These are phyloP conservation scores for Stegodyphus mimosarum DNA, from an alignment of 1,140 invertebrate species.

Conservation along the genomic window DNA sequence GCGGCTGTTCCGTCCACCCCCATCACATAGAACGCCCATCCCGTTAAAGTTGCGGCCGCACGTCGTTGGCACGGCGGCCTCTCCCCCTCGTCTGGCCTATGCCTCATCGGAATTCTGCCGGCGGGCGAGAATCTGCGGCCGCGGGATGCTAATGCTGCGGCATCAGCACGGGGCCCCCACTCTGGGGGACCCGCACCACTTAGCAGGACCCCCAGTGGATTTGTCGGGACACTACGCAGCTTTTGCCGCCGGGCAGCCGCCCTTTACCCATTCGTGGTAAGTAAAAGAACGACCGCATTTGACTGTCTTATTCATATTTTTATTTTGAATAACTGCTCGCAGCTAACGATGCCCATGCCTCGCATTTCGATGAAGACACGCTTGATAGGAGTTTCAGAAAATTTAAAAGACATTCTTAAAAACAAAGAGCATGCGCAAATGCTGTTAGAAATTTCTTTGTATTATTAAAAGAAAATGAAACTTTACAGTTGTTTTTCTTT, in stretches of 20 bases:
- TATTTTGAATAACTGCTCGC: background rate
- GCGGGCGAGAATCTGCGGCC: background rate
- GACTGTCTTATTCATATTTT: too few species aligned
- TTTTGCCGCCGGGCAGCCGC: slow-evolving; percentile 47
- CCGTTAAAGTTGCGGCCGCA: background rate
- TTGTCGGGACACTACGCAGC: slow-evolving; percentile 49
- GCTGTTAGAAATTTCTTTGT: too few species aligned
- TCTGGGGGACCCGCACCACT: slow-evolving; percentile 46
- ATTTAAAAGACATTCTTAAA: too few species aligned
- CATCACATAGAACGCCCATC: slow-evolving; percentile 28
- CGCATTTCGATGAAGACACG: background rate
- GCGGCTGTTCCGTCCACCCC: slow-evolving; percentile 1
- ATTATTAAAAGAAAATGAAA: too few species aligned
- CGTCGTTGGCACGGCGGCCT: background rate
- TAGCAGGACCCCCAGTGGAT: slow-evolving; percentile 40
- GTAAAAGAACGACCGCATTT: background rate
- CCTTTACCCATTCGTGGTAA: slow-evolving; percentile 60
- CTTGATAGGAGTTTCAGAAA: too few species aligned
- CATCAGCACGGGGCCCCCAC: slow-evolving; percentile 22
- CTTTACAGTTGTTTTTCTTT: too few species aligned
- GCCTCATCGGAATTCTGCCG: background rate
- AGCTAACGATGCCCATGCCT: too few species aligned
- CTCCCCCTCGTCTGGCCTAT: background rate
- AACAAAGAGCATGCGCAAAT: too few species aligned
- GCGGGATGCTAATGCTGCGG: slow-evolving; percentile 48